A percentile compares a stretch with the other conserved stretches of the same genome.
phyloP scores from a whole-genome alignment of 2,113 vertebrate genomes.

The Nannobrachium achirus region DNA sequence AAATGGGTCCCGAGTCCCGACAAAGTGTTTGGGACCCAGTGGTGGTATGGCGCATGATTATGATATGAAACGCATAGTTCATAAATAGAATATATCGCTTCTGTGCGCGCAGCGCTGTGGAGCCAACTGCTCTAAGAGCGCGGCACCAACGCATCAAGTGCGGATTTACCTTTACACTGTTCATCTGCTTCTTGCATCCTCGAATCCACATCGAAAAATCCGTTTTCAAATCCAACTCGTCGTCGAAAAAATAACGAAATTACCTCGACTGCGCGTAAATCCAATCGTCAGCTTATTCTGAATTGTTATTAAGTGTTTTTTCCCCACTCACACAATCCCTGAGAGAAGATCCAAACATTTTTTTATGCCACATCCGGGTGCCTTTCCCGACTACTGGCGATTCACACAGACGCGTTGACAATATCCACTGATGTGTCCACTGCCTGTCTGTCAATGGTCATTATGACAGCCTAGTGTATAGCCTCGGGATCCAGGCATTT shows the following conservation, averaged over 20 bases:
- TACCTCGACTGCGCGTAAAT: conserved; percentile 30
- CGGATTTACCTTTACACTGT: conserved; percentile 79
- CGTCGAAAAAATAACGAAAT: conserved; percentile 41
- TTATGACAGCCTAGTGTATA: too few relatives aligned
- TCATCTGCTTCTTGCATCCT: conserved; percentile 81
- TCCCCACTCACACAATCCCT: conserved; percentile 52
- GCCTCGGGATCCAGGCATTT: too few relatives aligned
- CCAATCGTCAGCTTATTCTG: conserved; percentile 33
- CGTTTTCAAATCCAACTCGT: conserved; percentile 68
- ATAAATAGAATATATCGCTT: not conserved
- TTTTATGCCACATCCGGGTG: conserved; percentile 80
- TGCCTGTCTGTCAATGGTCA: too few relatives aligned
- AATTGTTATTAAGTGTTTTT: conserved; percentile 53
- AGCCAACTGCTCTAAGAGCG: not conserved
- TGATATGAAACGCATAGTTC: too few relatives aligned
- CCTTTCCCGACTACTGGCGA: conserved; percentile 51
- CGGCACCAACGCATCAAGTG: conserved; percentile 1
- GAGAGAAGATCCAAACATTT: conserved; percentile 70
- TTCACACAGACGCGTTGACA: conserved; percentile 28
- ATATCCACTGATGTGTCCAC: conserved; percentile 17
- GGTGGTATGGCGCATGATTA: too few relatives aligned
- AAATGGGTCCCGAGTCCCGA: too few relatives aligned
- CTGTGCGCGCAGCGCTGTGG: conserved; percentile 9
- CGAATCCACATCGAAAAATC: conserved; percentile 77
- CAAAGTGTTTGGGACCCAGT: too few relatives aligned